Conservation (phyloP, 1,140 invertebrate genomes). For the Zaprionus lachaisei region DNA sequence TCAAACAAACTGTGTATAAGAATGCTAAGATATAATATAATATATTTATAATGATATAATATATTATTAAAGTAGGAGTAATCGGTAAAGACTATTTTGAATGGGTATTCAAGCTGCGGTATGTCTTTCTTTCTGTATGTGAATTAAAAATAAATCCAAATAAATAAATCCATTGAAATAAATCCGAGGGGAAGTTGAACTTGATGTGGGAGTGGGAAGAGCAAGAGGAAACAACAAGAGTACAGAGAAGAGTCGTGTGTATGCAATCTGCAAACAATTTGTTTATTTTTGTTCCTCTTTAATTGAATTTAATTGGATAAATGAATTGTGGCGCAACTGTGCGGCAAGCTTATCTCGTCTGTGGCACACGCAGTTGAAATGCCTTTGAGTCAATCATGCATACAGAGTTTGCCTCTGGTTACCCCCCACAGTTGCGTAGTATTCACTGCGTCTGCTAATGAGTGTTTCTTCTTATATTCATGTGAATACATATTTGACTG, state of each 20-base stretch:
- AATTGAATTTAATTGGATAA: conserved; percentile 55
- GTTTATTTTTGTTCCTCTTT: neutral
- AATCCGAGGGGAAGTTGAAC: neutral
- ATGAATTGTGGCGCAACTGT: conserved; percentile 43
- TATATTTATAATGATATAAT: too few relatives aligned
- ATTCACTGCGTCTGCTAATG: neutral
- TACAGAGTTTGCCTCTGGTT: neutral
- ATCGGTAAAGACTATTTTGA: neutral
- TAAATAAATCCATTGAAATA: conserved; percentile 4
- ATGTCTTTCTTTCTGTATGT: neutral
- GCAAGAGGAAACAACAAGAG: too few relatives aligned
- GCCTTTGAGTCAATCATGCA: conserved; percentile 34
- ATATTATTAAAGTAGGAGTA: too few relatives aligned
- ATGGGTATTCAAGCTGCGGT: neutral
- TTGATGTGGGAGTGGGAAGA: neutral
- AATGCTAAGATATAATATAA: too few relatives aligned
- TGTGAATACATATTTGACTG: neutral
- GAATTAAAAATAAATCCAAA: neutral
- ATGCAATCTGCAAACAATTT: neutral
- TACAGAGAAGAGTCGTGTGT: neutral
- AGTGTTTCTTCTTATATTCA: neutral
- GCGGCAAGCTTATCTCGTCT: conserved; percentile 33
- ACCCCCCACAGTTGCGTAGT: neutral
- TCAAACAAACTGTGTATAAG: too few relatives aligned
- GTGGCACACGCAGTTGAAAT: conserved; percentile 21